A percentile compares a stretch with the other conserved stretches of the same genome.
These are phyloP conservation scores for Calyptomena viridis DNA, from an alignment of 2,113 vertebrate species.

Conservation along the genomic window DNA sequence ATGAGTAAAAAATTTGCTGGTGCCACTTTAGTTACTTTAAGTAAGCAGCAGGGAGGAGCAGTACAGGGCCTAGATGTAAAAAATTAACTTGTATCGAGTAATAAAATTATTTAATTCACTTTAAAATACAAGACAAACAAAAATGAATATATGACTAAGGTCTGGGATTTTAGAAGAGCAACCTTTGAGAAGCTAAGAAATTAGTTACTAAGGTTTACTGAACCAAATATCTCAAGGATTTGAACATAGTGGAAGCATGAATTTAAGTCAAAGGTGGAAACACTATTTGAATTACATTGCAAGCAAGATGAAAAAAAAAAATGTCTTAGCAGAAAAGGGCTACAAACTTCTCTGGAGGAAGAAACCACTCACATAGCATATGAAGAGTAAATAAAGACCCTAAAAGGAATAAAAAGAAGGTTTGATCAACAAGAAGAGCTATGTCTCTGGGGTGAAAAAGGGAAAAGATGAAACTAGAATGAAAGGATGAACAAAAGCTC, in stretches of 20 bases:
- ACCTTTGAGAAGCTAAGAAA: not conserved
- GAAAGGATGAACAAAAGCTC: not conserved
- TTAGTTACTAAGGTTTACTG: not conserved
- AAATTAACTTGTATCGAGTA: not conserved
- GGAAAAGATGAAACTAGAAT: not conserved
- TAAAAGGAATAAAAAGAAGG: not conserved
- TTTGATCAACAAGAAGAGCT: constrained; percentile 24
- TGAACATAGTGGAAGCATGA: not conserved
- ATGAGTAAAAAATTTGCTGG: not conserved
- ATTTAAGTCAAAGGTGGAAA: constrained; percentile 11
- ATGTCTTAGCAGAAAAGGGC: not conserved
- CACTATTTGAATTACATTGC: not conserved
- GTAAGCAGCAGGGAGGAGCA: not conserved
- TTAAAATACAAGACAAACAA: not conserved
- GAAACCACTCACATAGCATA: not conserved
- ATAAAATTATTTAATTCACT: not conserved
- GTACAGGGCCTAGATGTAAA: not conserved
- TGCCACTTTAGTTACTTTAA: not conserved
- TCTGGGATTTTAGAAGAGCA: not conserved
- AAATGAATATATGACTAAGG: not conserved
- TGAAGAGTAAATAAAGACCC: not conserved
- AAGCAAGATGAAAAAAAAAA: not conserved
- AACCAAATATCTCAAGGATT: not conserved
- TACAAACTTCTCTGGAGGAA: not conserved
- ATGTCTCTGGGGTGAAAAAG: constrained; percentile 9